phyloP scores from a whole-genome alignment of 2,888 invertebrate genomes.

The Hedya salicella region DNA sequence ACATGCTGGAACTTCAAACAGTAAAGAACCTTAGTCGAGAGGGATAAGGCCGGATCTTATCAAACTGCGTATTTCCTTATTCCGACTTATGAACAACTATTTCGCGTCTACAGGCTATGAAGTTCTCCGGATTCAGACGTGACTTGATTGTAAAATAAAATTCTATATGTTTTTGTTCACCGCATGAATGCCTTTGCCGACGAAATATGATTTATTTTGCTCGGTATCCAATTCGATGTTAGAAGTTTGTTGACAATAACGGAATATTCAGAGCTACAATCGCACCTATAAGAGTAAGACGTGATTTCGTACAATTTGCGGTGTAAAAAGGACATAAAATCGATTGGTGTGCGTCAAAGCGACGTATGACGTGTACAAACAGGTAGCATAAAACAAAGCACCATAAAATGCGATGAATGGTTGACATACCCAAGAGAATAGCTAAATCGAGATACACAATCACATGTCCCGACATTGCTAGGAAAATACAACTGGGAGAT shows the following conservation, averaged over 20 bases:
- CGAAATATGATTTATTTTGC: constrained; percentile 47
- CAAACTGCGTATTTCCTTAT: constrained; percentile 43
- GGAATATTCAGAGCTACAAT: constrained; percentile 15
- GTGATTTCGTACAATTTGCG: constrained; percentile 1
- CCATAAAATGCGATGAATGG: constrained; percentile 30
- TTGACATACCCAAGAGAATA: constrained; percentile 22
- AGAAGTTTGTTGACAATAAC: constrained; percentile 31
- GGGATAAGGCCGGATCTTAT: constrained; percentile 40
- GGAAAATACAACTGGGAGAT: constrained; percentile 22
- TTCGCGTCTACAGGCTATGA: constrained; percentile 48
- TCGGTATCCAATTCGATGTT: constrained; percentile 31
- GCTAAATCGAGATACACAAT: constrained; percentile 17
- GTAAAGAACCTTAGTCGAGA: constrained; percentile 37
- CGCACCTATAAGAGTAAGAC: constrained; percentile 10
- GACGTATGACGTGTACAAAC: constrained; percentile 1
- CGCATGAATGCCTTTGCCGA: constrained; percentile 46
- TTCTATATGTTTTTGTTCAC: constrained; percentile 50
- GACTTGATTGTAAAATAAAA: constrained; percentile 47
- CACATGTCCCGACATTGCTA: not conserved
- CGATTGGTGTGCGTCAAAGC: constrained; percentile 20
- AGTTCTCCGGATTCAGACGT: constrained; percentile 47
- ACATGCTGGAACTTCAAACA: not conserved
- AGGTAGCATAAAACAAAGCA: constrained; percentile 29
- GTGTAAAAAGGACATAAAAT: constrained; percentile 8
- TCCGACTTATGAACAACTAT: constrained; percentile 47